Conservation (phyloP, 1,140 invertebrate genomes). For the Drosophila kanapiae region DNA sequence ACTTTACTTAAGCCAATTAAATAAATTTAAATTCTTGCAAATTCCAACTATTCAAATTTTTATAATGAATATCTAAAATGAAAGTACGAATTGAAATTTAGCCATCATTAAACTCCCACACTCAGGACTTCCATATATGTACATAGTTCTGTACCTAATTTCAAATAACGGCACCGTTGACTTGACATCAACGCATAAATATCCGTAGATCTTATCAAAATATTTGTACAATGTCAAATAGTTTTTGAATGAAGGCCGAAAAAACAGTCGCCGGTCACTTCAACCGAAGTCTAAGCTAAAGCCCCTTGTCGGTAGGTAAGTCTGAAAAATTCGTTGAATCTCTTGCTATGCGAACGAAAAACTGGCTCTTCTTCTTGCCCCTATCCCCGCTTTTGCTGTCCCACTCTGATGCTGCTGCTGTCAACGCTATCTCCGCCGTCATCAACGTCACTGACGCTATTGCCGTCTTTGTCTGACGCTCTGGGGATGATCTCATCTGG, state of each 20-base stretch:
- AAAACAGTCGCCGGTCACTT: conserved; percentile 33
- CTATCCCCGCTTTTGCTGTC: conserved; percentile 8
- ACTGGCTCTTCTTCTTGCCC: conserved; percentile 21
- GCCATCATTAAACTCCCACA: background rate
- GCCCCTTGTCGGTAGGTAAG: conserved; percentile 15
- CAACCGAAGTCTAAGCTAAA: conserved; percentile 26
- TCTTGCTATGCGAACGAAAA: conserved; percentile 20
- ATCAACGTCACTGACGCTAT: conserved; percentile 30
- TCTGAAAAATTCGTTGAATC: conserved; percentile 56
- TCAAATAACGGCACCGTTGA: conserved; percentile 25
- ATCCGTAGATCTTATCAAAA: conserved; percentile 59
- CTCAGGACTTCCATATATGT: background rate
- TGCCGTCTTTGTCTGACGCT: conserved; percentile 28
- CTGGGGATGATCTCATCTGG: conserved; percentile 76
- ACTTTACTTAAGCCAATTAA: too few species aligned
- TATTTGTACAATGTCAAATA: conserved; percentile 71
- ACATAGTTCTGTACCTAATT: background rate
- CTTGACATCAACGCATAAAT: conserved; percentile 5
- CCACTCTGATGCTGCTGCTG: conserved; percentile 32
- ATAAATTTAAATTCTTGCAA: too few species aligned
- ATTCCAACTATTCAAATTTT: too few species aligned
- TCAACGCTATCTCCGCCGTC: conserved; percentile 44
- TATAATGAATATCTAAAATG: too few species aligned
- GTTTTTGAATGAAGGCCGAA: conserved; percentile 59
- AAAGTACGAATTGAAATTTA: too few species aligned